Evolutionary conservation across 2,888 invertebrate species (phyloP), one percentile per base, ranked within the genome.

Genomic region (Latrodectus hesperus): DNA sequence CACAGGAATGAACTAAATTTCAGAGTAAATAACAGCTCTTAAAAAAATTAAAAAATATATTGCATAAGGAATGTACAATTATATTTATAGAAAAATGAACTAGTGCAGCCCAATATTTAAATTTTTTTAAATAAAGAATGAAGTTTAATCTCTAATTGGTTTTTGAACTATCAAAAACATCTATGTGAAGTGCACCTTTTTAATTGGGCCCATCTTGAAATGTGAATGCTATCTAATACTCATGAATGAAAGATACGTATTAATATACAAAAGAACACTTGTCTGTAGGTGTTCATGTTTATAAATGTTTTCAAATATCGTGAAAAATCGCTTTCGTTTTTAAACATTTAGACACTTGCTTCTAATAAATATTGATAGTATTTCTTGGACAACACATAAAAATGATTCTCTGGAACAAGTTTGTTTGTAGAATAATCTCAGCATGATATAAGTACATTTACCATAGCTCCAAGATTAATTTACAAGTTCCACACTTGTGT

Each of bases 141-240:
- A 84, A 82, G 77, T 80, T 74, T 64, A 87, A 71, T 55, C 75
- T 72, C 64, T 60, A 60, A 60, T n/a, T 60, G 64, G 79, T 71
- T 86, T 86, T 86, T 86, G 80, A 86, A 73, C 86, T 87, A 87
- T 79, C 78, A 78, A 73, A 82, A 81, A 82, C 81, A 87, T 73
- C 86, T 87, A 87, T 76, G 86, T 82, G 76, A 87, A 87, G 86
- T 87, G 86, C 86, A 87, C 86, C 86, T 81, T 87, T 75, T 76
- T 80, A 80, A 87, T 87, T 87, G 86, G 86, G 86, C 86, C 86
- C 86, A 87, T 87, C 81, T 77, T 82, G 81, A 71, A 77, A 80
- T 87, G 81, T 77, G 73, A 87, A 87, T 76, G 70, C 86, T 87
- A 87, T 72, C 86, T 87, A 87, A 87, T 76, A 87, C 77, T 81